These are phyloP conservation scores for Daboia siamensis DNA, from an alignment of 2,113 vertebrate species.

Conservation along the genomic window DNA sequence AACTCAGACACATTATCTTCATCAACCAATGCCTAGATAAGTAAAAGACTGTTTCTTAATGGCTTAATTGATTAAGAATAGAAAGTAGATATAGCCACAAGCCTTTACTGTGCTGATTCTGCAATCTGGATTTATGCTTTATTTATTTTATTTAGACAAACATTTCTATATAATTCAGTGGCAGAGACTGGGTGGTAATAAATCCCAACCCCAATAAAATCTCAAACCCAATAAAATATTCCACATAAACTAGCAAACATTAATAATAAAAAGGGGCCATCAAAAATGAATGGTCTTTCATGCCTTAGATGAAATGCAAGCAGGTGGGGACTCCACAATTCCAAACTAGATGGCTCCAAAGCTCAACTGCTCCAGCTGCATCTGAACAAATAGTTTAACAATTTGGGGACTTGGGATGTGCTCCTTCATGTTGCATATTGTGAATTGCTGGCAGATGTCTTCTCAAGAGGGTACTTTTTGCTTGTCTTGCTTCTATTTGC, in stretches of 20 bases:
- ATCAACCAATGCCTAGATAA: not conserved
- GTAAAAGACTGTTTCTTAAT: not conserved
- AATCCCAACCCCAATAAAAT: not conserved
- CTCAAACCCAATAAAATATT: not conserved
- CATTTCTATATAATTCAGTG: not conserved
- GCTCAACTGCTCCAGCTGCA: not conserved
- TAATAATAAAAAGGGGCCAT: not conserved
- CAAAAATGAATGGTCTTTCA: not conserved
- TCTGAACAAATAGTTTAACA: not conserved
- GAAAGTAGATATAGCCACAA: not conserved
- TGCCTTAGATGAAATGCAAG: not conserved
- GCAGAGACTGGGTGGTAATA: not conserved
- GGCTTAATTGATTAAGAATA: not conserved
- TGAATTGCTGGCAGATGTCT: not conserved
- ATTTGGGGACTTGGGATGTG: not conserved
- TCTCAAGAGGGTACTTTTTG: not conserved
- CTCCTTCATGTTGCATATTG: not conserved
- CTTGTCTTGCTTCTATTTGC: not conserved
- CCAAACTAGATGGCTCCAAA: not conserved
- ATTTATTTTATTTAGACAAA: not conserved
- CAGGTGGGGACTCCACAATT: not conserved
- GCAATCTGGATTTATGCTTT: not conserved
- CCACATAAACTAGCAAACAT: not conserved
- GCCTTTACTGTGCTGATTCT: not conserved
- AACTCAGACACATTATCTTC: not conserved